Evolutionary conservation across 2,113 vertebrate species (phyloP).

Genomic region (Nicator chloris): DNA sequence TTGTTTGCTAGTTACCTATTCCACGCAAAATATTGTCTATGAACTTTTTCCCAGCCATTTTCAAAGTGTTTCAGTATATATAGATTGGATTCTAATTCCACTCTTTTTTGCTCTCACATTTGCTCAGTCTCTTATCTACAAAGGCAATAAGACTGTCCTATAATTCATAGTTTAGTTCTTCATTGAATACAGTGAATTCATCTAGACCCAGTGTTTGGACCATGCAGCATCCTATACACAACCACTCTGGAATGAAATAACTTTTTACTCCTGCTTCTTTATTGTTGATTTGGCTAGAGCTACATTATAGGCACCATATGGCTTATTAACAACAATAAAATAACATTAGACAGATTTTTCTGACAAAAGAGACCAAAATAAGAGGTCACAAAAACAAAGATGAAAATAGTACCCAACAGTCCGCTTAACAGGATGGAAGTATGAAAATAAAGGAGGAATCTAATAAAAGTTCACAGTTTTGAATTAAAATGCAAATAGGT

Average conservation of each 20-base stretch:
- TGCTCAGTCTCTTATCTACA: neutral
- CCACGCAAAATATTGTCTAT: neutral
- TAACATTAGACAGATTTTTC: neutral
- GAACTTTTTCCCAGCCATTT: neutral
- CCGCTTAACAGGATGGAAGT: neutral
- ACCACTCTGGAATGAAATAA: neutral
- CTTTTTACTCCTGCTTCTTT: neutral
- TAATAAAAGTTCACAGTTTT: neutral
- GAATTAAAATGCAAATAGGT: conserved; percentile 38
- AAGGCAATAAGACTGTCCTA: neutral
- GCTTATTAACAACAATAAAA: neutral
- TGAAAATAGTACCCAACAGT: neutral
- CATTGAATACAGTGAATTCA: neutral
- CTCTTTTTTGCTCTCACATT: neutral
- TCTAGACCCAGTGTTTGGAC: neutral
- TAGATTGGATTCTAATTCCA: neutral
- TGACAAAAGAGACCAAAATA: neutral
- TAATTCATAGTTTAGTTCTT: neutral
- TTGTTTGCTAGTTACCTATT: neutral
- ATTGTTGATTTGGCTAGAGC: neutral
- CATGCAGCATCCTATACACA: neutral
- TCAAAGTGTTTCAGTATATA: neutral
- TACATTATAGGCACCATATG: neutral
- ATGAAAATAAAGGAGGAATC: neutral
- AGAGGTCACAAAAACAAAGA: neutral